Conservation (phyloP, 2,888 invertebrate genomes). For the Eledone cirrhosa region DNA sequence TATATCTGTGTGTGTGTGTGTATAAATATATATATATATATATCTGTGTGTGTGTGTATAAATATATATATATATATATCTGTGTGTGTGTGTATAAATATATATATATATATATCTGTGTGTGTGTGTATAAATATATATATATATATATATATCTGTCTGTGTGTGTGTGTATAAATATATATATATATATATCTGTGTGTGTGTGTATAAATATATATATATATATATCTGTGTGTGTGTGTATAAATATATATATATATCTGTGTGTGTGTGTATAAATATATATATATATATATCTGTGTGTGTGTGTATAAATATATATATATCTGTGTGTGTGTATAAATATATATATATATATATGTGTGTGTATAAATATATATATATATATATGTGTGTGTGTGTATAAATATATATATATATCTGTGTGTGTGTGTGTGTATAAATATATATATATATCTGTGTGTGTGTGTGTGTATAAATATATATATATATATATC, state of each 20-base stretch:
- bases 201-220: no score
- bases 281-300: not conserved
- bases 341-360: not conserved
- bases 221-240: not conserved
- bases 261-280: not conserved
- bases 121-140: no score
- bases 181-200: not conserved
- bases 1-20: not conserved
- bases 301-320: not conserved
- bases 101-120: not conserved
- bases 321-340: not conserved
- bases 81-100: not conserved
- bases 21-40: not conserved
- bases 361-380: not conserved
- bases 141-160: not conserved
- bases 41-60: not conserved
- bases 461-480: no score
- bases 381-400: not conserved
- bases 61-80: not conserved
- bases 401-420: not conserved
- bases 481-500: not conserved
- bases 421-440: not conserved
- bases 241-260: not conserved
- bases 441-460: not conserved
- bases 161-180: not conserved